Conservation (phyloP, 1,140 invertebrate genomes). For the Stenopsyche tienmushanensis region DNA sequence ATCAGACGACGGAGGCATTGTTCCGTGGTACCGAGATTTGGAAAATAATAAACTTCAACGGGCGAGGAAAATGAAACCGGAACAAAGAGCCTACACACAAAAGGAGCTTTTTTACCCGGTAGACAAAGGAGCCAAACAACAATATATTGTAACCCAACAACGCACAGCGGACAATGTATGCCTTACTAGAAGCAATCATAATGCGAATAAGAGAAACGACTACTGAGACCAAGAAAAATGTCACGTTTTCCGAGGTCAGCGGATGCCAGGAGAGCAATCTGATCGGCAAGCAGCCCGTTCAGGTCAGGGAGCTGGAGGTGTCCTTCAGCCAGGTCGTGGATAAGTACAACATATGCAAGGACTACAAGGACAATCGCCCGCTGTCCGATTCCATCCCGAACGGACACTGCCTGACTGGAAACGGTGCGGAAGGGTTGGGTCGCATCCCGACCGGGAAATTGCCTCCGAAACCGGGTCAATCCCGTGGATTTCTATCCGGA, state of each 20-base stretch:
- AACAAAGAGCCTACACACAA: slow-evolving; percentile 9
- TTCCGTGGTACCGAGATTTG: slow-evolving; percentile 4
- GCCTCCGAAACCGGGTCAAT: slow-evolving; percentile 28
- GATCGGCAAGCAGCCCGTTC: slow-evolving; percentile 50
- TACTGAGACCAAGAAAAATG: slow-evolving; percentile 49
- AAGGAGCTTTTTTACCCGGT: slow-evolving; percentile 3
- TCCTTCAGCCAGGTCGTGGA: slow-evolving; percentile 55
- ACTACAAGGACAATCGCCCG: slow-evolving; percentile 3
- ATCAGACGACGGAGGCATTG: not conserved
- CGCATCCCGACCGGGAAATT: slow-evolving; percentile 15
- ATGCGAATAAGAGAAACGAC: slow-evolving; percentile 10
- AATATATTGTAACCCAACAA: slow-evolving; percentile 41
- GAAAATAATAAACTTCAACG: slow-evolving; percentile 16
- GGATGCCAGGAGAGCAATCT: slow-evolving; percentile 51
- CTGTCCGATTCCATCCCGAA: slow-evolving; percentile 16
- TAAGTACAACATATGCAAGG: slow-evolving; percentile 49
- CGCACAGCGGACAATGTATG: slow-evolving; percentile 11
- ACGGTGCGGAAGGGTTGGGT: not conserved
- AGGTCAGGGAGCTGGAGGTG: slow-evolving; percentile 53
- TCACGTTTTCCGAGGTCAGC: slow-evolving; percentile 56
- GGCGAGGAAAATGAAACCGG: slow-evolving; percentile 3
- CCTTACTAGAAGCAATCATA: slow-evolving; percentile 11
- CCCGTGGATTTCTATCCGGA: slow-evolving; percentile 22
- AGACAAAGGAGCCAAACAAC: slow-evolving; percentile 18
- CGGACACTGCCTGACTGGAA: slow-evolving; percentile 28